phyloP scores from a whole-genome alignment of 1,140 invertebrate species.

The Copidosoma floridanum region DNA sequence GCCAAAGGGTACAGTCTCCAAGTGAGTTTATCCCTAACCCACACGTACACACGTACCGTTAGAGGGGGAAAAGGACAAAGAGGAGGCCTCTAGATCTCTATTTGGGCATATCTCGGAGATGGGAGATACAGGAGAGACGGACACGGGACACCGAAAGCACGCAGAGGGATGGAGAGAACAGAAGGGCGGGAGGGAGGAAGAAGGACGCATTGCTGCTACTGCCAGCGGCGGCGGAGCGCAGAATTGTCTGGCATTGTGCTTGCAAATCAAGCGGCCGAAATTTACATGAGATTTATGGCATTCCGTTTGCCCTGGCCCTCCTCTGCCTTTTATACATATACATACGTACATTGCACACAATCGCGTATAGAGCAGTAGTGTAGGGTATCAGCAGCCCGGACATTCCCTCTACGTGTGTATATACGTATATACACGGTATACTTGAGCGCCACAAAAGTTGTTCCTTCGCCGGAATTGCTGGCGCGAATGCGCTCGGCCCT shows the following conservation, averaged over 20 bases:
- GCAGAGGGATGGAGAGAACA: background rate
- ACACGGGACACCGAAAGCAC: too few species aligned
- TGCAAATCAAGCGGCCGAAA: slow-evolving; percentile 53
- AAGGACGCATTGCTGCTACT: background rate
- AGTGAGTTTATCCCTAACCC: background rate
- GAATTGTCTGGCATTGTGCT: slow-evolving; percentile 53
- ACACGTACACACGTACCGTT: background rate
- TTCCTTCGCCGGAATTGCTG: background rate
- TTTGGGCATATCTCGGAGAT: background rate
- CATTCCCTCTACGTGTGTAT: background rate
- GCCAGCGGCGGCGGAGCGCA: slow-evolving; percentile 40
- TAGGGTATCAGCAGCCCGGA: too few species aligned
- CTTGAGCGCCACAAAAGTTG: too few species aligned
- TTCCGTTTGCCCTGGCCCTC: slow-evolving; percentile 43
- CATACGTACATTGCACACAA: too few species aligned
- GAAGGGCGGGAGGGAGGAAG: background rate
- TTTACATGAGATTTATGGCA: slow-evolving; percentile 55
- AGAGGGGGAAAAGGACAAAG: too few species aligned
- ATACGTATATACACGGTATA: background rate
- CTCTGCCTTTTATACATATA: slow-evolving; percentile 10
- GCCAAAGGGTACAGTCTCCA: background rate
- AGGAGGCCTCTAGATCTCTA: too few species aligned
- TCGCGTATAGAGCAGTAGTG: too few species aligned
- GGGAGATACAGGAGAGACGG: background rate
- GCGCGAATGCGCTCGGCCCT: slow-evolving; percentile 27